These are phyloP conservation scores for Temnothorax longispinosus DNA, from an alignment of 1,140 invertebrate genomes.

Conservation along the genomic window DNA sequence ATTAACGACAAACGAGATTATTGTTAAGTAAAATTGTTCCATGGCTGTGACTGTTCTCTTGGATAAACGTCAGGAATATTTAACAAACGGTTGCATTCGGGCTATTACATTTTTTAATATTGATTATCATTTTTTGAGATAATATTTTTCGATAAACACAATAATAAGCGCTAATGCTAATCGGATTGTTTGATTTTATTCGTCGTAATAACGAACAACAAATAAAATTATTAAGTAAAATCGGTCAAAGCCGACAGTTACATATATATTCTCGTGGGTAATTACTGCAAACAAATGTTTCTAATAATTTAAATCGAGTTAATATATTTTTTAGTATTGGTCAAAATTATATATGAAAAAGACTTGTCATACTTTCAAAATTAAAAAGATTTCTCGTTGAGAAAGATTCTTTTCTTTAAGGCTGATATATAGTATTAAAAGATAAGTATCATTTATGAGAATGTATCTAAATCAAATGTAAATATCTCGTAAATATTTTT, in stretches of 20 bases:
- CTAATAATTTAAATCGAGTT: not conserved
- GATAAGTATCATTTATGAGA: not conserved
- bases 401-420: not conserved
- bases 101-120: constrained; percentile 1
- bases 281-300: not conserved
- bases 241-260: not conserved
- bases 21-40: not conserved
- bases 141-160: not conserved
- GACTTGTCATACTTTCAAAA: not conserved
- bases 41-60: not conserved
- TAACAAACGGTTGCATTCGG: not conserved
- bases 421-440: not conserved
- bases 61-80: not conserved
- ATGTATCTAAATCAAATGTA: not conserved
- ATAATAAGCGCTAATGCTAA: constrained; percentile 13
- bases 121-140: not conserved
- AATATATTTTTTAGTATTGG: not conserved
- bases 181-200: constrained; percentile 19
- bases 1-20: constrained; percentile 3
- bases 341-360: not conserved
- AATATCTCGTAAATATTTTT: not conserved
- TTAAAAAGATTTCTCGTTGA: not conserved
- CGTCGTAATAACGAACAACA: constrained; percentile 15
- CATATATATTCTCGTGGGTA: not conserved
- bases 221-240: constrained; percentile 8